These are phyloP conservation scores for Antrozous pallidus DNA, from an alignment of 2,797 vertebrate genomes.

Conservation along the genomic window DNA sequence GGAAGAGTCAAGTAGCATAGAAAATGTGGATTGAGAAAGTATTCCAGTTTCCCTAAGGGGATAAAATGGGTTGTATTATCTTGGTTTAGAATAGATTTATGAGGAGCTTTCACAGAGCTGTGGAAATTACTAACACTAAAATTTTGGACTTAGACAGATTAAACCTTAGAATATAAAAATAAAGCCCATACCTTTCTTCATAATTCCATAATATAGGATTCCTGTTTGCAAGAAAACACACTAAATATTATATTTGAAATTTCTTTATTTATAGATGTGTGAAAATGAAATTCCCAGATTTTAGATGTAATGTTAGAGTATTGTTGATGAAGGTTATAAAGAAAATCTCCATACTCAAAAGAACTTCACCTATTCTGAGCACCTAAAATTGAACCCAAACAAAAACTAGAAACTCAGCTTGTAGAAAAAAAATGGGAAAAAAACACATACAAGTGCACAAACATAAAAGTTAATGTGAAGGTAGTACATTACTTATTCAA, in stretches of 20 bases:
- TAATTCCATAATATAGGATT: background rate
- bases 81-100: slow-evolving; percentile 14
- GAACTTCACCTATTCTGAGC: background rate
- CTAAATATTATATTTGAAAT: background rate
- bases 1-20: slow-evolving; percentile 42
- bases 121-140: slow-evolving; percentile 57
- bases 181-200: background rate
- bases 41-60: slow-evolving; percentile 34
- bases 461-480: background rate
- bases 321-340: background rate
- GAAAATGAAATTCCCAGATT: slow-evolving; percentile 1
- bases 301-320: background rate
- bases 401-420: background rate
- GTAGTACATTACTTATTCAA: background rate
- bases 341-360: background rate
- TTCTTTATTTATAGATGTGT: background rate
- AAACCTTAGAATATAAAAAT: slow-evolving; percentile 20
- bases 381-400: background rate
- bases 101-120: slow-evolving; percentile 41
- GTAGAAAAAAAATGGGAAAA: no score
- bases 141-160: slow-evolving; percentile 15
- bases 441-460: background rate
- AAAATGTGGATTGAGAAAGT: slow-evolving; percentile 54
- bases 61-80: slow-evolving; percentile 41
- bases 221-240: background rate